Base-by-base conservation (phyloP, 2,888 invertebrate species). In the Adelognathus sp. region DNA sequence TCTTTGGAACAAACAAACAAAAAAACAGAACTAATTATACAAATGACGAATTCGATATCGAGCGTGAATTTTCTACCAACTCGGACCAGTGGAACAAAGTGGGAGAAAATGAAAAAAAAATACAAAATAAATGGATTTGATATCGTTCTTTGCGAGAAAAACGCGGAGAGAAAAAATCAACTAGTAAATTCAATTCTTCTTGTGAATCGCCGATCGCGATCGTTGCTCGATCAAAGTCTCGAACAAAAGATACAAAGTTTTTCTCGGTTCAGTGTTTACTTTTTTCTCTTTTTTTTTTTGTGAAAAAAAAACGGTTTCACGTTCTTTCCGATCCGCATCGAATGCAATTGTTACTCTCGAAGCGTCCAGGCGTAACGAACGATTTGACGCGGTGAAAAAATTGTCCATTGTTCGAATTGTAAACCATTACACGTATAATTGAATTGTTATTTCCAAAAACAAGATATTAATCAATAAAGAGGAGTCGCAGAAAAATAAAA, bases 391-490 rank as follows among this genome's bases (percentile, higher is more conserved):
- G 78, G 64, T 83, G n/a, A n/a, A n/a, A n/a, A 81, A 85, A 84
- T 83, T 85, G 84, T 87, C 83, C 82, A 85, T 84, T 83, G 81
- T 81, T 85, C 86, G 79, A 77, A 86, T 88, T 89, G 87, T 88
- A 88, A 87, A n/a, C n/a, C 83, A 85, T 83, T 83, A 83, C 46
- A 39, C 76, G 60, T 77, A n/a, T n/a, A 80, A 78, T 70, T 82
- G 87, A 83, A 88, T 88, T 89, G 88, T 89, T 88, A 88, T 85
- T 85, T 86, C 76, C n/a, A n/a, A n/a, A n/a, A n/a, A n/a, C n/a
- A n/a, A n/a, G n/a, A n/a, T n/a, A n/a, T n/a, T 79, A 85, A 85
- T 82, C 73, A 88, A 89, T 87, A 76, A 81, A 64, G 64, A 41
- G 16, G 16, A 24, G 18, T 36, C 27, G 24, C 50, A 39, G 18